These are phyloP conservation scores for Andrena bicolor DNA, from an alignment of 2,888 invertebrate genomes.

Conservation along the genomic window DNA sequence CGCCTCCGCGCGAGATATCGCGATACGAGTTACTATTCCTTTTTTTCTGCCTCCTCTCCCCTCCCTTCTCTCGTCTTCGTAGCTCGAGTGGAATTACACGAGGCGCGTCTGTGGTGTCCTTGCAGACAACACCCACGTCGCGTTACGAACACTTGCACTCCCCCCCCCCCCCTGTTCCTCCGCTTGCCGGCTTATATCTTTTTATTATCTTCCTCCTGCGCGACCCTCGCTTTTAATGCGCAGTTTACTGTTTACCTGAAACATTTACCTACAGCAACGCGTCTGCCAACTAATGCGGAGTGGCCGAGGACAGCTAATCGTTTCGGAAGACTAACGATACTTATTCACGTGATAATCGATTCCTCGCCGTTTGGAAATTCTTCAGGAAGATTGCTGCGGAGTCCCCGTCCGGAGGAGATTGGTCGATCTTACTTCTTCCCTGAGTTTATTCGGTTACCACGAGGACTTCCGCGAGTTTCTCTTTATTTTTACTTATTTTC, in stretches of 20 bases:
- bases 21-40: conserved; percentile 53
- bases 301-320: conserved; percentile 21
- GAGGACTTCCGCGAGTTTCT: no score
- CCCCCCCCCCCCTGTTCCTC: background rate
- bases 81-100: conserved; percentile 65
- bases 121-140: conserved; percentile 69
- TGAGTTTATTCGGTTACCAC: no score
- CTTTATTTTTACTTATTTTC: no score
- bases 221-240: conserved; percentile 41
- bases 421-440: no score
- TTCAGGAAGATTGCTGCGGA: no score
- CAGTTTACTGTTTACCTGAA: conserved; percentile 34
- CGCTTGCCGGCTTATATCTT: conserved; percentile 25
- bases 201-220: conserved; percentile 45
- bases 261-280: conserved; percentile 45
- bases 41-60: conserved; percentile 5
- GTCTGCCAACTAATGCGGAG: background rate
- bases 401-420: no score
- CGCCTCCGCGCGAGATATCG: conserved; percentile 62
- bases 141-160: conserved; percentile 54
- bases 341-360: conserved; percentile 8
- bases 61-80: conserved; percentile 1
- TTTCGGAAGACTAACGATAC: conserved; percentile 6
- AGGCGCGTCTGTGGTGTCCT: conserved; percentile 60
- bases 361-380: background rate